Evolutionary conservation across 2,113 vertebrate species (phyloP).

Genomic region (Bos taurus): ARS-UCD2.0 NC_037329.1:47281501-47282000

Average conservation of each 20-base stretch:
- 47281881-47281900: background rate
- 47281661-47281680: slow-evolving; percentile 19
- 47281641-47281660: slow-evolving; percentile 10
- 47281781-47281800: background rate
- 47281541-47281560: background rate
- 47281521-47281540: background rate
- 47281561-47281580: background rate
- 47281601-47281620: slow-evolving; percentile 2
- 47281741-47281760: background rate
- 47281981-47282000: background rate
- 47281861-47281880: background rate
- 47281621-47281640: slow-evolving; percentile 32
- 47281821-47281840: background rate
- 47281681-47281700: slow-evolving; percentile 11
- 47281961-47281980: background rate
- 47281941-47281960: background rate
- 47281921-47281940: background rate
- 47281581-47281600: background rate
- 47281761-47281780: background rate
- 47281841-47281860: background rate
- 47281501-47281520: background rate
- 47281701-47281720: slow-evolving; percentile 48
- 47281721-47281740: background rate
- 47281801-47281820: background rate
- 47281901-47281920: background rate